These are phyloP conservation scores for Sweltsa coloradensis DNA, from an alignment of 1,140 invertebrate species.

Conservation along the genomic window DNA sequence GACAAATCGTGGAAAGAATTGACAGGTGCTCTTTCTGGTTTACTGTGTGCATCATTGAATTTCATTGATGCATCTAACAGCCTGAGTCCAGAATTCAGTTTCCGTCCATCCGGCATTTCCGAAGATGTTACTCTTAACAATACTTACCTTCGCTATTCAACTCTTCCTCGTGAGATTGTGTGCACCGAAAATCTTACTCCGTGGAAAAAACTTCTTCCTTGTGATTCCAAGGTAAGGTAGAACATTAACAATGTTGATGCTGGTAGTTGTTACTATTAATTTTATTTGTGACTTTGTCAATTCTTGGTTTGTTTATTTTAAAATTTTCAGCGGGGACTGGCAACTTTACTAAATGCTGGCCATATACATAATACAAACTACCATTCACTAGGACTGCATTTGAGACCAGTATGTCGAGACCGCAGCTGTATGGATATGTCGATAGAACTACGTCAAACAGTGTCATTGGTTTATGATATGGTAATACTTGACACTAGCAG, in stretches of 20 bases:
- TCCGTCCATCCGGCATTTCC: conserved; percentile 61
- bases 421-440: conserved; percentile 45
- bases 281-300: conserved; percentile 1
- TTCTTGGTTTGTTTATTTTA: conserved; percentile 9
- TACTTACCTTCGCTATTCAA: conserved; percentile 64
- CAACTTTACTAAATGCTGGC: conserved; percentile 78
- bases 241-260: neutral
- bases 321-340: conserved; percentile 54
- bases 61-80: conserved; percentile 87
- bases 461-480: conserved; percentile 77
- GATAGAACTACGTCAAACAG: conserved; percentile 69
- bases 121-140: conserved; percentile 36
- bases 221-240: conserved; percentile 60
- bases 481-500: conserved; percentile 37
- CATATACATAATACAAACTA: conserved; percentile 88
- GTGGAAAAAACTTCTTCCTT: conserved; percentile 93
- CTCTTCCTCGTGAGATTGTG: conserved; percentile 86
- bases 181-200: conserved; percentile 98
- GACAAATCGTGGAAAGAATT: conserved; percentile 78
- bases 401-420: conserved; percentile 62
- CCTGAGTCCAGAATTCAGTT: conserved; percentile 67
- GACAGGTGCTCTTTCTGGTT: conserved; percentile 78
- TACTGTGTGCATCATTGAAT: conserved; percentile 92
- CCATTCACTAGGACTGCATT: conserved; percentile 79
- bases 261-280: neutral